phyloP scores from a whole-genome alignment of 1,140 invertebrate species.

The Oppia nitens region DNA sequence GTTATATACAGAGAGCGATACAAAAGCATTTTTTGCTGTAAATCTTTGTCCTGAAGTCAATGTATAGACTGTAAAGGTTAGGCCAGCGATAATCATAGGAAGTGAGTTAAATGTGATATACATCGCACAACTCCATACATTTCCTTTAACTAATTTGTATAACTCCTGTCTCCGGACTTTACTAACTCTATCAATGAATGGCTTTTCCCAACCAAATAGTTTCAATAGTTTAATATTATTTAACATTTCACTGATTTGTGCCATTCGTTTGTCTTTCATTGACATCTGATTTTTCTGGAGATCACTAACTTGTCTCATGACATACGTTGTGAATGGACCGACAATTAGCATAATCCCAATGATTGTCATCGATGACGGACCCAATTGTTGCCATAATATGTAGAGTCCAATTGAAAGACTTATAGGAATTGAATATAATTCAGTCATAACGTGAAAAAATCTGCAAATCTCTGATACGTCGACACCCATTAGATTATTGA shows the following conservation, averaged over 20 bases:
- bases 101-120: slow-evolving; percentile 90
- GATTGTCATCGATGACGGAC: slow-evolving; percentile 29
- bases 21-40: slow-evolving; percentile 42
- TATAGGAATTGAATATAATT: slow-evolving; percentile 89
- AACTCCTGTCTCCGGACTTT: slow-evolving; percentile 30
- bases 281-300: slow-evolving; percentile 23
- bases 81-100: slow-evolving; percentile 68
- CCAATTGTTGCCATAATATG: slow-evolving; percentile 66
- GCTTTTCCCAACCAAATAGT: slow-evolving; percentile 31
- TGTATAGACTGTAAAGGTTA: slow-evolving; percentile 32
- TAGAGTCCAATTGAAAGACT: slow-evolving; percentile 73
- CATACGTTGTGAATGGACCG: slow-evolving; percentile 32
- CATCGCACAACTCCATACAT: slow-evolving; percentile 41
- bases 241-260: slow-evolving; percentile 85
- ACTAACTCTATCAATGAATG: slow-evolving; percentile 32
- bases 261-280: slow-evolving; percentile 48
- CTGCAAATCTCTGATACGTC: slow-evolving; percentile 70
- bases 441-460: slow-evolving; percentile 72
- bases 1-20: slow-evolving; percentile 43
- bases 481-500: slow-evolving; percentile 83
- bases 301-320: slow-evolving; percentile 27
- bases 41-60: slow-evolving; percentile 31
- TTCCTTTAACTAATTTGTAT: slow-evolving; percentile 29
- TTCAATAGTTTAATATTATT: slow-evolving; percentile 72
- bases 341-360: slow-evolving; percentile 31